These are phyloP conservation scores for Teleogryllus oceanicus DNA, from an alignment of 2,888 invertebrate species.

Conservation along the genomic window DNA sequence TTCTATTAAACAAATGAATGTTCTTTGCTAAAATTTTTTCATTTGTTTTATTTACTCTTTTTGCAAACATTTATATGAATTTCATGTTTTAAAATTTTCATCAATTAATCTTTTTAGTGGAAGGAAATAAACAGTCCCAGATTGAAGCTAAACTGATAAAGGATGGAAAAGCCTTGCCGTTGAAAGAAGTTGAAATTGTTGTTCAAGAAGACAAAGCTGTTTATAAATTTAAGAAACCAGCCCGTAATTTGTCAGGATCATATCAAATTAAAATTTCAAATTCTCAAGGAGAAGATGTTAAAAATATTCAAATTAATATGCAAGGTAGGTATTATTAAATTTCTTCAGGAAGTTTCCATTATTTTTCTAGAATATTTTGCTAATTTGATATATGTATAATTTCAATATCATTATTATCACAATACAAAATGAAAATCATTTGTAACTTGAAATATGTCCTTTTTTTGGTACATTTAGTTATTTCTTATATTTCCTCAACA, in stretches of 20 bases:
- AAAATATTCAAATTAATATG: constrained; percentile 79
- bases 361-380: too few relatives aligned
- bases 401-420: too few relatives aligned
- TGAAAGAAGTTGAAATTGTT: constrained; percentile 85
- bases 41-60: neutral
- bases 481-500: too few relatives aligned
- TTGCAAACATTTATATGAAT: neutral
- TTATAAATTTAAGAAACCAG: constrained; percentile 88
- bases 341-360: neutral
- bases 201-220: constrained; percentile 89
- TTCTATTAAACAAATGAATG: neutral
- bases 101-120: constrained; percentile 56
- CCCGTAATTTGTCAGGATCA: constrained; percentile 79
- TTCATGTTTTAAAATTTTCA: neutral
- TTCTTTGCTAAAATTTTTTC: neutral
- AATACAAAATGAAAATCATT: too few relatives aligned
- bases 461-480: too few relatives aligned
- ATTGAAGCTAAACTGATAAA: constrained; percentile 87
- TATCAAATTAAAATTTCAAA: constrained; percentile 93
- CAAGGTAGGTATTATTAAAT: constrained; percentile 55
- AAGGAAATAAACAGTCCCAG: constrained; percentile 81
- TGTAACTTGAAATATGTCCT: too few relatives aligned
- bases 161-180: constrained; percentile 83
- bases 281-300: constrained; percentile 85
- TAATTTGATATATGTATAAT: too few relatives aligned